phyloP scores from a whole-genome alignment of 2,797 vertebrate species.

The Gila robusta region DNA sequence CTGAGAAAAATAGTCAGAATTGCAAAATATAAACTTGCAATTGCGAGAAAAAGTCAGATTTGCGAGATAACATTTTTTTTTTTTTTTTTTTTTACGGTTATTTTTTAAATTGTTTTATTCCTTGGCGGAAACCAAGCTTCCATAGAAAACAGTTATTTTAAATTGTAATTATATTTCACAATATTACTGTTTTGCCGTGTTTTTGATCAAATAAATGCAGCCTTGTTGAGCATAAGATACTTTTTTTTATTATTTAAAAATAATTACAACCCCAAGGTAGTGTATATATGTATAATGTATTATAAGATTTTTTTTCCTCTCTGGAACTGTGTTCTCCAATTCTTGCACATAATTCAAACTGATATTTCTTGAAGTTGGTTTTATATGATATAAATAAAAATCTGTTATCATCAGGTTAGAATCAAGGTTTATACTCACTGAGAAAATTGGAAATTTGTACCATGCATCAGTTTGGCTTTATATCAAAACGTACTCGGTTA shows the following conservation, averaged over 20 bases:
- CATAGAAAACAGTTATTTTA: background rate
- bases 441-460: constrained; percentile 38
- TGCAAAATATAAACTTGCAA: too few relatives aligned
- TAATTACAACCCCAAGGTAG: too few relatives aligned
- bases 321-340: background rate
- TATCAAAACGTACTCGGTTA: constrained; percentile 39
- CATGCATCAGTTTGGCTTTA: constrained; percentile 23
- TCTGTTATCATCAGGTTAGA: background rate
- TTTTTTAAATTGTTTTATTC: too few relatives aligned
- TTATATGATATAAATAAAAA: background rate
- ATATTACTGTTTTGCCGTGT: background rate
- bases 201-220: background rate
- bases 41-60: too few relatives aligned
- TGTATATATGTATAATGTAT: background rate
- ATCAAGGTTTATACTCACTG: constrained; percentile 21
- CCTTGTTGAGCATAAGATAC: background rate
- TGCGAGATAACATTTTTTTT: too few relatives aligned
- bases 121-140: too few relatives aligned
- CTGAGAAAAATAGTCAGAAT: too few relatives aligned
- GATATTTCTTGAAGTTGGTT: background rate
- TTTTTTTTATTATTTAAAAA: too few relatives aligned
- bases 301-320: too few relatives aligned
- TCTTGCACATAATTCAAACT: background rate
- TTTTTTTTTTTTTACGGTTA: too few relatives aligned
- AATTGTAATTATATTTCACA: background rate